Conservation (phyloP, 1,140 invertebrate species). For the Globodera ellingtonae region DNA sequence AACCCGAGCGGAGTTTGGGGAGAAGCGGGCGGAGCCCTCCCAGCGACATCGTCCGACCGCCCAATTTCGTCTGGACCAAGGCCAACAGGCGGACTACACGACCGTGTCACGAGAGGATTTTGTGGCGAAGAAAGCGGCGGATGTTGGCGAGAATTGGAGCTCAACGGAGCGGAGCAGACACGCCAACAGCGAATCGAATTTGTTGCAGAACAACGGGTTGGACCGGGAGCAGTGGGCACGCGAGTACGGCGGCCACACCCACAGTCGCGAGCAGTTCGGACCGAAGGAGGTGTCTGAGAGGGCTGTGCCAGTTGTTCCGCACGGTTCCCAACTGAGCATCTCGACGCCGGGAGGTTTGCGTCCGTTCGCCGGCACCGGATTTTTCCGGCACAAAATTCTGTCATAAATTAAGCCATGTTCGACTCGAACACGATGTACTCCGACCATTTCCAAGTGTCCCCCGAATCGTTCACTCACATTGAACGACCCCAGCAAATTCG, state of each 20-base stretch:
- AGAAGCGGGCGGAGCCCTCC: conserved; percentile 4
- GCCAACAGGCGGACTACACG: background rate
- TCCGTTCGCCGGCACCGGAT: no score
- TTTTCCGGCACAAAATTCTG: no score
- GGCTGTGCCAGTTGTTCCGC: background rate
- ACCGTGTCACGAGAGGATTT: background rate
- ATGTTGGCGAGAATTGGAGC: background rate
- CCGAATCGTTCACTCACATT: background rate
- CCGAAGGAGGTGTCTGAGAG: background rate
- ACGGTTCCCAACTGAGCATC: background rate
- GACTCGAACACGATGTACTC: conserved; percentile 14
- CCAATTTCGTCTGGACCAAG: conserved; percentile 2
- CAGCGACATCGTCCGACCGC: background rate
- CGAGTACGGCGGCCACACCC: background rate
- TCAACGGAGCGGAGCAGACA: background rate
- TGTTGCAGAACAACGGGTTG: background rate
- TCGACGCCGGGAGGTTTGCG: background rate
- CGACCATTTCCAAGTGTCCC: conserved; percentile 15
- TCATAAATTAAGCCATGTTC: conserved; percentile 4
- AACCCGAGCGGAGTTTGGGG: background rate
- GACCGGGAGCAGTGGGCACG: background rate
- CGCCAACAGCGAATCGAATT: background rate
- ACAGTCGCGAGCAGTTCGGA: background rate
- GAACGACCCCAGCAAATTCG: conserved; percentile 6
- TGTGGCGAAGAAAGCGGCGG: background rate